phyloP scores from a whole-genome alignment of 2,797 vertebrate species.

The Mareca strepera region DNA sequence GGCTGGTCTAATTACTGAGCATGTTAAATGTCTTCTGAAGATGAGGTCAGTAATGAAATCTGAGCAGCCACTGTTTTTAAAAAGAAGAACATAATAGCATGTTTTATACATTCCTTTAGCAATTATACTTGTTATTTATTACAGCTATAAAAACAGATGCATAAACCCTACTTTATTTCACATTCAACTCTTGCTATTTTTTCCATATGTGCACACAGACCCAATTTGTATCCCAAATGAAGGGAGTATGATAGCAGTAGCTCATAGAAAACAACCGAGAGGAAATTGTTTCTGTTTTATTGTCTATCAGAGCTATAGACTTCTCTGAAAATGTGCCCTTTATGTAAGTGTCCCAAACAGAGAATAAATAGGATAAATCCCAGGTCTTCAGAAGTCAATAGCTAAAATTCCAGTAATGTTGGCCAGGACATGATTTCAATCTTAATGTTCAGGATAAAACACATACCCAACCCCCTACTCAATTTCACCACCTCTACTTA shows the following conservation, averaged over 20 bases:
- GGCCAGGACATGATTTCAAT: background rate
- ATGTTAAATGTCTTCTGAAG: slow-evolving; percentile 12
- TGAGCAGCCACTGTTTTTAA: background rate
- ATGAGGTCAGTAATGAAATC: slow-evolving; percentile 6
- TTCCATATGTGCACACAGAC: background rate
- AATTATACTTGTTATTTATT: slow-evolving; percentile 30
- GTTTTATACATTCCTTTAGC: slow-evolving; percentile 33
- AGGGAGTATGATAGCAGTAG: background rate
- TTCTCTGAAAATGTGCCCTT: background rate
- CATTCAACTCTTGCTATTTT: slow-evolving; percentile 5
- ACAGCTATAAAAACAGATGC: slow-evolving; percentile 6
- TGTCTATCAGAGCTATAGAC: background rate
- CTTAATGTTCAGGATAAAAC: background rate
- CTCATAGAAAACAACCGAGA: background rate
- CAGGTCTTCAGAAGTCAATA: background rate
- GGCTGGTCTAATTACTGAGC: slow-evolving; percentile 8
- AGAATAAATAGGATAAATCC: background rate
- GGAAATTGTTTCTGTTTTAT: background rate
- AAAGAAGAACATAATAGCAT: background rate
- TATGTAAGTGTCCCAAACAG: background rate
- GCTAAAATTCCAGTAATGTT: background rate
- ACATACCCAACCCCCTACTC: background rate
- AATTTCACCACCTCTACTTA: background rate
- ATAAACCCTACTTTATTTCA: slow-evolving; percentile 16
- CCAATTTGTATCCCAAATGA: slow-evolving; percentile 7